Conservation (phyloP, 2,113 vertebrate genomes). For the Stigmatopora nigra region DNA sequence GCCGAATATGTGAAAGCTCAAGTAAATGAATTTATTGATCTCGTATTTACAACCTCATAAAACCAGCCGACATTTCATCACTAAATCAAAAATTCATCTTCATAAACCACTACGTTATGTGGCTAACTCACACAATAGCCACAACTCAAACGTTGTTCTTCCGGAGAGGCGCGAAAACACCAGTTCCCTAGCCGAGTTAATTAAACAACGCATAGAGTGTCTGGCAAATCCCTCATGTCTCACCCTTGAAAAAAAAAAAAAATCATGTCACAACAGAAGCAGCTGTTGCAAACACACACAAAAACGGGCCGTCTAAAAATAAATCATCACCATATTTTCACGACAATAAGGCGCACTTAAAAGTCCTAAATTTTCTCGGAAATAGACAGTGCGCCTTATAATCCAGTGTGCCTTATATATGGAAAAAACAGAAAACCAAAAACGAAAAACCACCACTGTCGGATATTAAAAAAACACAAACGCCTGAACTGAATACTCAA, state of each 20-base stretch:
- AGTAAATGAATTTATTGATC: slow-evolving; percentile 2
- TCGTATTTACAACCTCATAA: background rate
- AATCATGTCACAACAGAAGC: slow-evolving; percentile 4
- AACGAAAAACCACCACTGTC: too few species aligned
- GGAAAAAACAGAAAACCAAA: too few species aligned
- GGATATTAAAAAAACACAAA: too few species aligned
- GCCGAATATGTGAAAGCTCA: background rate
- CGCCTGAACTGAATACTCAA: too few species aligned
- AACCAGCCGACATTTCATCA: background rate
- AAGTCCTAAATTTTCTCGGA: too few species aligned
- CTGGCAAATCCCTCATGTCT: slow-evolving; percentile 7
- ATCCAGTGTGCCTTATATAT: too few species aligned
- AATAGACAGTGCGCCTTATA: too few species aligned
- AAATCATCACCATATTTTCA: too few species aligned
- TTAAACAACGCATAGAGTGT: background rate
- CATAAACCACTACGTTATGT: background rate
- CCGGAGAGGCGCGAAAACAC: background rate
- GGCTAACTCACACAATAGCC: background rate
- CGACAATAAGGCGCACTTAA: too few species aligned
- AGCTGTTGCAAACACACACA: background rate
- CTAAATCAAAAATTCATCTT: background rate
- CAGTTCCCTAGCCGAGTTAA: slow-evolving; percentile 5
- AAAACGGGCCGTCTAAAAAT: background rate
- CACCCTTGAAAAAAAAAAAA: slow-evolving; percentile 9
- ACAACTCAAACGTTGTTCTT: slow-evolving; percentile 1